A percentile compares a stretch with the other conserved stretches of the same genome.
Conservation (phyloP, 1,140 invertebrate species). For the Sarcophaga bullata region DNA sequence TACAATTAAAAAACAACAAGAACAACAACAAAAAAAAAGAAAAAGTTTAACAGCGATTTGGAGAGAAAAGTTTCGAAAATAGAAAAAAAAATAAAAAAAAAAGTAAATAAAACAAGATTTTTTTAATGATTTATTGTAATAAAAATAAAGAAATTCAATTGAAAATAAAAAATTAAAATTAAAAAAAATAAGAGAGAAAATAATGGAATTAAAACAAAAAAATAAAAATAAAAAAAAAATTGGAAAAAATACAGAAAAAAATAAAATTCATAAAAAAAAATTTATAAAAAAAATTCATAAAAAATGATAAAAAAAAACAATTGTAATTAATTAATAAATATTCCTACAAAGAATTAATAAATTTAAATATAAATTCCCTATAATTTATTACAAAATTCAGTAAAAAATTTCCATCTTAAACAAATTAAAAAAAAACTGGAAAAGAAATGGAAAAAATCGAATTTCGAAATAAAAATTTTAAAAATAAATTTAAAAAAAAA, state of each 20-base stretch:
- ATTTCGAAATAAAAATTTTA: neutral
- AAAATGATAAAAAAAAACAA: too few species aligned
- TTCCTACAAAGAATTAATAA: too few species aligned
- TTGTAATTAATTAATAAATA: too few species aligned
- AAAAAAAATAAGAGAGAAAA: neutral
- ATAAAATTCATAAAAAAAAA: neutral
- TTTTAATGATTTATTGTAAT: too few species aligned
- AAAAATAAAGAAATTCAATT: too few species aligned
- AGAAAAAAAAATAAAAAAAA: neutral
- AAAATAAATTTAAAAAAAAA: neutral
- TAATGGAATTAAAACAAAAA: slow-evolving; percentile 22
- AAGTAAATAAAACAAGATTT: slow-evolving; percentile 11
- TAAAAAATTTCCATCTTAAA: neutral
- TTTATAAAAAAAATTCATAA: neutral
- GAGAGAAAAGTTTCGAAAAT: neutral
- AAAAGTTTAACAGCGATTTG: neutral
- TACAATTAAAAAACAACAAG: slow-evolving; percentile 16
- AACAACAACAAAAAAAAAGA: slow-evolving; percentile 20
- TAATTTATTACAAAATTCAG: too few species aligned
- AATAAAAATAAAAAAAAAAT: neutral
- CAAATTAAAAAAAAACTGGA: neutral
- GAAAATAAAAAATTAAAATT: neutral
- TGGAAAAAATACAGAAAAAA: neutral
- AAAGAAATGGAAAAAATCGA: too few species aligned
- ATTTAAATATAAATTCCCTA: too few species aligned